Evolutionary conservation across 2,888 invertebrate genomes (phyloP), one percentile per base, ranked within the genome.

Genomic region (Lapara coniferarum): DNA sequence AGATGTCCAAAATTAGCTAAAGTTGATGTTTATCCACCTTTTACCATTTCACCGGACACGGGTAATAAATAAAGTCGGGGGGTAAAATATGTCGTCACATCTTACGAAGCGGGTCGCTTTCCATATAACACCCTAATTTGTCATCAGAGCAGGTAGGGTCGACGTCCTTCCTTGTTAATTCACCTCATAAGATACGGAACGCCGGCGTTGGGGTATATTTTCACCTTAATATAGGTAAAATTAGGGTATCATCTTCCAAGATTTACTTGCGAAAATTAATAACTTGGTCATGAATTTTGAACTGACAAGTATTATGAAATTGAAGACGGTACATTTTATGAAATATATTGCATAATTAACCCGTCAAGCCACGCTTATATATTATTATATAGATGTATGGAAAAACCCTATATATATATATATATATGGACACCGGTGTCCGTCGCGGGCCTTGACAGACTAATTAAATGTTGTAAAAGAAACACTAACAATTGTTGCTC

Each of bases 141-240:
- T 63, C 63, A 63, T 66, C 57, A 69, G 30, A 53, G 46, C 69
- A 69, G 66, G 69, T 67, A 58, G 57, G 52, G 67, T 68, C 16
- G 37, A 56, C 69, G 10, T 19, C 71, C 71, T 67, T 55, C 53
- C 55, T 70, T 66, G 69, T 71, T 71, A 68, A 8, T 37, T 8
- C 8, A 59, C 66, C 70, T 68, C 53, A 63, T 59, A 55, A 57
- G 37, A 57, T 14, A 57, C 13, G 56, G 3, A 8, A 56, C 19
- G 4, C 19, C 51, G 14, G 13, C 13, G 2, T 37, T 7, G 13
- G 19, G 8, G 25, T 30, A 57, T 7, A 57, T 37, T 6, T 30
- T 37, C 46, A 49, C 49, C 19, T 49, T 16, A 44, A 63, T 10
- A 5, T 63, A 63, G 49, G 16, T 46, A 16, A 49, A 49, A 49